These are phyloP conservation scores for Caenorhabditis latens DNA, from an alignment of 1,140 invertebrate species.

Conservation along the genomic window DNA sequence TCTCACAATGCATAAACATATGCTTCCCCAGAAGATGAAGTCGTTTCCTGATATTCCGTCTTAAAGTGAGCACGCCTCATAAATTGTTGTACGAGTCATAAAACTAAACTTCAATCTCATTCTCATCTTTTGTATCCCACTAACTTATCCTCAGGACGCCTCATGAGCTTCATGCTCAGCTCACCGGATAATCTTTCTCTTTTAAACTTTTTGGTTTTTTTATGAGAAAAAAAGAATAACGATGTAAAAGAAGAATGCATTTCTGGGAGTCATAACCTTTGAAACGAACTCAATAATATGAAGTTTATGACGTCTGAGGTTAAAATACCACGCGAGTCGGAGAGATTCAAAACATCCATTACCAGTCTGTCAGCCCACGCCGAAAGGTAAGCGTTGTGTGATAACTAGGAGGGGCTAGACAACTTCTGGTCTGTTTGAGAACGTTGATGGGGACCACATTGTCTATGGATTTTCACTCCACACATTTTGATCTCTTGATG, in stretches of 20 bases:
- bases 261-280: background rate
- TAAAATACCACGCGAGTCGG: background rate
- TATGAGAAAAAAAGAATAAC: background rate
- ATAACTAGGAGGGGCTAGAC: background rate
- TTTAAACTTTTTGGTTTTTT: background rate
- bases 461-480: too few species aligned
- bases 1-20: background rate
- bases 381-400: background rate
- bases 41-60: slow-evolving; percentile 2
- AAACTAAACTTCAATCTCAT: background rate
- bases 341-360: background rate
- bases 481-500: too few species aligned
- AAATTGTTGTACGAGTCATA: background rate
- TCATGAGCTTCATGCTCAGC: background rate
- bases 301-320: slow-evolving; percentile 15
- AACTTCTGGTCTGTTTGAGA: background rate
- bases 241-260: background rate
- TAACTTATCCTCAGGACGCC: background rate
- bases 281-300: background rate
- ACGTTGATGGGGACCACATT: background rate
- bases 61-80: slow-evolving; percentile 8
- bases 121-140: background rate
- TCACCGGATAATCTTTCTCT: background rate
- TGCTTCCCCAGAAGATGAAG: background rate
- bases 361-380: background rate